Evolutionary conservation across 2,113 vertebrate species (phyloP).

Genomic region (Rhegmatorhina hoffmannsi): DNA sequence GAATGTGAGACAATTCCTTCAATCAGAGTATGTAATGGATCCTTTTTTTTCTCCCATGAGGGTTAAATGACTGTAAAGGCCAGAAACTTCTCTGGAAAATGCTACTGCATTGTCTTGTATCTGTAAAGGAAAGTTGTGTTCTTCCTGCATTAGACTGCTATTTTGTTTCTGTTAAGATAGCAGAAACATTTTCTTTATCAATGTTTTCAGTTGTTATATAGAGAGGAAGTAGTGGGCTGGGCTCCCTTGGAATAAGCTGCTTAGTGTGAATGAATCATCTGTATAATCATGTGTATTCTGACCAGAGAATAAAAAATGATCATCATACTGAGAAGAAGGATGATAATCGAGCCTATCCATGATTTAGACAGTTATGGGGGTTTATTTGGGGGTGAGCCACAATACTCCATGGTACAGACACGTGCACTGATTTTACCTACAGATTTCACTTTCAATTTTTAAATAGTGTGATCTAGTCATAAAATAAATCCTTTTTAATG

Average conservation of each 20-base stretch:
- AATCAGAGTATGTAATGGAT: background rate
- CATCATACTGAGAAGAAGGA: background rate
- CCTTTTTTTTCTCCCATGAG: rapidly evolving
- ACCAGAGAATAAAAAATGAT: background rate
- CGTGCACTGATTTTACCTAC: rapidly evolving
- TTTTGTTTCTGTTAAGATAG: background rate
- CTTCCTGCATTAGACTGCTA: background rate
- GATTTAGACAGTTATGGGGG: background rate
- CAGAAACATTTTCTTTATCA: background rate
- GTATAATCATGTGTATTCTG: background rate
- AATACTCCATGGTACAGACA: background rate
- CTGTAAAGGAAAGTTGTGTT: background rate
- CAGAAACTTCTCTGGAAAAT: background rate
- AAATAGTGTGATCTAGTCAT: no score
- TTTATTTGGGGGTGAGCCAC: background rate
- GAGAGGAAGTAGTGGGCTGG: background rate
- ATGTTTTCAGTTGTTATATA: background rate
- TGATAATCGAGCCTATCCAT: background rate
- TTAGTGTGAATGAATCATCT: background rate
- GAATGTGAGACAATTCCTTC: background rate
- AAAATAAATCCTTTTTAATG: background rate
- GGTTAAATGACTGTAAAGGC: background rate
- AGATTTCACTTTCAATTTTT: background rate
- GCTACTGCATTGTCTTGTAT: background rate
- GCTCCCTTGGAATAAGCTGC: background rate